phyloP scores from a whole-genome alignment of 2,888 invertebrate species.

The Peribatodes rhomboidaria region DNA sequence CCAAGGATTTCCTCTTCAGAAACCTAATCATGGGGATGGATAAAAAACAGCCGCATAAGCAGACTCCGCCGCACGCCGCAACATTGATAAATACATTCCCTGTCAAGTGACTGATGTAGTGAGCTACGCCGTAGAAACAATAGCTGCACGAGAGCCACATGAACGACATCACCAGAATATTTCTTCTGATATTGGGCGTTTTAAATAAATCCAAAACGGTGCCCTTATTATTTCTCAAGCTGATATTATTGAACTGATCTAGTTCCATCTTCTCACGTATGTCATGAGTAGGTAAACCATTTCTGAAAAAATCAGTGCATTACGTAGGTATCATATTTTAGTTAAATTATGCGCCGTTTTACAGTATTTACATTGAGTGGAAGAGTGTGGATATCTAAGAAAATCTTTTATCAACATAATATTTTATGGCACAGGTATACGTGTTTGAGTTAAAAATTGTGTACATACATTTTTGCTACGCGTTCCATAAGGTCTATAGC shows the following conservation, averaged over 20 bases:
- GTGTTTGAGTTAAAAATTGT: not conserved
- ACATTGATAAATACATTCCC: constrained; percentile 94
- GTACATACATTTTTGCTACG: constrained; percentile 84
- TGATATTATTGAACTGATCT: constrained; percentile 60
- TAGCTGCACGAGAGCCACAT: constrained; percentile 93
- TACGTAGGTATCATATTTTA: not conserved
- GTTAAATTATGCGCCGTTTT: not conserved
- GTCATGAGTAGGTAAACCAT: constrained; percentile 72
- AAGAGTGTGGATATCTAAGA: not conserved
- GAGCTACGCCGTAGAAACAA: constrained; percentile 91
- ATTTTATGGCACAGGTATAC: not conserved
- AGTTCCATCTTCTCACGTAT: constrained; percentile 72
- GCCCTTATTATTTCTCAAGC: constrained; percentile 64
- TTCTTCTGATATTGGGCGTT: constrained; percentile 88
- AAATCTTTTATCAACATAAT: not conserved
- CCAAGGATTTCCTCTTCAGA: constrained; percentile 88
- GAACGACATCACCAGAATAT: constrained; percentile 90
- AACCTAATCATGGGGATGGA: constrained; percentile 88
- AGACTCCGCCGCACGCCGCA: constrained; percentile 89
- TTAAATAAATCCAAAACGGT: constrained; percentile 88
- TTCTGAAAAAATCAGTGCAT: constrained; percentile 60
- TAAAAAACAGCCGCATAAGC: constrained; percentile 84
- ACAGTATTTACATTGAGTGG: not conserved
- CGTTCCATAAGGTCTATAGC: constrained; percentile 88
- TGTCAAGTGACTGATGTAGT: constrained; percentile 91